phyloP scores from a whole-genome alignment of 2,888 invertebrate genomes.

The Volucella bombylans region DNA sequence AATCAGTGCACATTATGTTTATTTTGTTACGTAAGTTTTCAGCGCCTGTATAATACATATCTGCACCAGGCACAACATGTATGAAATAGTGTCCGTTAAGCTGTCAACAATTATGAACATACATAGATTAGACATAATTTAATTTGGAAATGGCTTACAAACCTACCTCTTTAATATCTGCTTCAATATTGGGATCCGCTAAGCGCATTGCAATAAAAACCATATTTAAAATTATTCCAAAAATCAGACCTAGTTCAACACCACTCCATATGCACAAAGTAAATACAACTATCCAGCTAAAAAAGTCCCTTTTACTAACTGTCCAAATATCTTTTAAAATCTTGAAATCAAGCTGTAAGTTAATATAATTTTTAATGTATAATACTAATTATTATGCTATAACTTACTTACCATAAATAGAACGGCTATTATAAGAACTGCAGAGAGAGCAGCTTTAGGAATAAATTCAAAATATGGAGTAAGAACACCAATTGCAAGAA shows the following conservation, averaged over 20 bases:
- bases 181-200: constrained; percentile 85
- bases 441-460: constrained; percentile 91
- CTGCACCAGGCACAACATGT: constrained; percentile 86
- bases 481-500: constrained; percentile 91
- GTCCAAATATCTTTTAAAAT: constrained; percentile 84
- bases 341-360: constrained; percentile 84
- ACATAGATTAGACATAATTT: neutral
- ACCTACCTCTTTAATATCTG: constrained; percentile 77
- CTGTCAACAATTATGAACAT: constrained; percentile 77
- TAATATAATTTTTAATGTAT: neutral
- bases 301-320: constrained; percentile 85
- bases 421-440: constrained; percentile 95
- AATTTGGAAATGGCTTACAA: neutral
- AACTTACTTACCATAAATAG: constrained; percentile 87
- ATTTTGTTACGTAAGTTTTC: constrained; percentile 86
- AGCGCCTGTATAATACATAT: constrained; percentile 88
- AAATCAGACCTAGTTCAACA: constrained; percentile 90
- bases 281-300: constrained; percentile 87
- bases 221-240: constrained; percentile 87
- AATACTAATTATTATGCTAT: constrained; percentile 1
- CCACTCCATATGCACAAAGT: constrained; percentile 86
- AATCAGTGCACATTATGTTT: constrained; percentile 83
- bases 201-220: constrained; percentile 86
- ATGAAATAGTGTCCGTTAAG: constrained; percentile 84
- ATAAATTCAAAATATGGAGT: constrained; percentile 94